These are phyloP conservation scores for Coenonympha glycerion DNA, from an alignment of 2,888 invertebrate genomes.

Conservation along the genomic window DNA sequence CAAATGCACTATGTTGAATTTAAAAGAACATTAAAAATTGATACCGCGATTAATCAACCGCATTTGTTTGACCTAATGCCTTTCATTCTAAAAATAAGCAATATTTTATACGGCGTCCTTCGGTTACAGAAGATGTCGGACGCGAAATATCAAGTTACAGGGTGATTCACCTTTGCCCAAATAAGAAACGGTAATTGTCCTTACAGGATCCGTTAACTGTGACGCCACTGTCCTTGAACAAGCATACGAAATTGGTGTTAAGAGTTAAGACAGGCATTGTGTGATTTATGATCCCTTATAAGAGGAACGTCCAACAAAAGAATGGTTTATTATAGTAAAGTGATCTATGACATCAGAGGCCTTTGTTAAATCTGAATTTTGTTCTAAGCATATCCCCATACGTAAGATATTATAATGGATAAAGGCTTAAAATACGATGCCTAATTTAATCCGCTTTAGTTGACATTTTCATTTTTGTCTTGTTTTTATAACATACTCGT, in stretches of 20 bases:
- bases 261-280: neutral
- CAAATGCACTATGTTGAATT: neutral
- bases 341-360: conserved; percentile 63
- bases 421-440: too few species aligned
- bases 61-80: conserved; percentile 26
- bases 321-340: conserved; percentile 45
- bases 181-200: conserved; percentile 24
- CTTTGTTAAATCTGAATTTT: too few species aligned
- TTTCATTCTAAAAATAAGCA: conserved; percentile 18
- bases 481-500: too few species aligned
- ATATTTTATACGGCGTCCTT: conserved; percentile 12
- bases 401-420: neutral
- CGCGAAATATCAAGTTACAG: conserved; percentile 18
- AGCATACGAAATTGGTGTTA: conserved; percentile 10
- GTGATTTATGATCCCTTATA: conserved; percentile 46
- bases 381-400: too few species aligned
- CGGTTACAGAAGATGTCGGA: conserved; percentile 14
- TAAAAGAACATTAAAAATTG: neutral
- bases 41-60: neutral
- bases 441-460: neutral
- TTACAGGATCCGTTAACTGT: conserved; percentile 23
- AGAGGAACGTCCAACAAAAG: conserved; percentile 45
- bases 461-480: too few species aligned
- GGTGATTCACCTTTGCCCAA: conserved; percentile 27
- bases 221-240: conserved; percentile 23